Conservation (phyloP, 2,888 invertebrate species). For the Capitulum mitella region DNA sequence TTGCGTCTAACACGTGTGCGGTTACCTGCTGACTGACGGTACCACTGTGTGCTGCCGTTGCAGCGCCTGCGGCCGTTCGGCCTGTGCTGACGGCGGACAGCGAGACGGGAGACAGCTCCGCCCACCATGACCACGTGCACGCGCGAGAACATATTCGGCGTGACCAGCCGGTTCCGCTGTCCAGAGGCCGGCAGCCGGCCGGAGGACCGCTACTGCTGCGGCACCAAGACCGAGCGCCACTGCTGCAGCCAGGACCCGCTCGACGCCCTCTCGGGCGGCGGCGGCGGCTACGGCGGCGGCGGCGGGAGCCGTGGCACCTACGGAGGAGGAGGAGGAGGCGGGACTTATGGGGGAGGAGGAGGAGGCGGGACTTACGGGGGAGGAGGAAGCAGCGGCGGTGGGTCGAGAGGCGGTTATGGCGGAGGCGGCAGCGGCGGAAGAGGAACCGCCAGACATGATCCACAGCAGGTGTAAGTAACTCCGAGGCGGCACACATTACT, state of each 20-base stretch:
- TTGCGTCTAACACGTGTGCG: too few species aligned
- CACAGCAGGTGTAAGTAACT: too few species aligned
- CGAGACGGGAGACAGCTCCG: too few species aligned
- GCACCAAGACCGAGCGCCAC: conserved; percentile 26
- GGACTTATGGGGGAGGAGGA: neutral
- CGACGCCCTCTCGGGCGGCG: conserved; percentile 28
- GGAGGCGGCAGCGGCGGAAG: neutral
- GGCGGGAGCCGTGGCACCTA: conserved; percentile 26
- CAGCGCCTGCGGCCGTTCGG: too few species aligned
- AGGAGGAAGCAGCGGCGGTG: neutral
- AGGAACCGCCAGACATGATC: too few species aligned
- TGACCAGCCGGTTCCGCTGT: conserved; percentile 23
- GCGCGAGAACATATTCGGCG: neutral
- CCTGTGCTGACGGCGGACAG: too few species aligned
- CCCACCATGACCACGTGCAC: neutral
- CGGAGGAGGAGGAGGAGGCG: neutral
- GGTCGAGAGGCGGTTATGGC: neutral
- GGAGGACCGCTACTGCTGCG: conserved; percentile 26
- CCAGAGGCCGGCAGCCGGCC: conserved; percentile 25
- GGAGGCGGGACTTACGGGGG: neutral
- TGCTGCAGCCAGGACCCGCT: conserved; percentile 26
- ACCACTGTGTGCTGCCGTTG: too few species aligned
- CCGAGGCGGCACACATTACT: too few species aligned
- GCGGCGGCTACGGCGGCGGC: conserved; percentile 25
- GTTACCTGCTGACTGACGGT: too few species aligned